These are phyloP conservation scores for Crepidodera aurea DNA, from an alignment of 2,888 invertebrate genomes.

Conservation along the genomic window DNA sequence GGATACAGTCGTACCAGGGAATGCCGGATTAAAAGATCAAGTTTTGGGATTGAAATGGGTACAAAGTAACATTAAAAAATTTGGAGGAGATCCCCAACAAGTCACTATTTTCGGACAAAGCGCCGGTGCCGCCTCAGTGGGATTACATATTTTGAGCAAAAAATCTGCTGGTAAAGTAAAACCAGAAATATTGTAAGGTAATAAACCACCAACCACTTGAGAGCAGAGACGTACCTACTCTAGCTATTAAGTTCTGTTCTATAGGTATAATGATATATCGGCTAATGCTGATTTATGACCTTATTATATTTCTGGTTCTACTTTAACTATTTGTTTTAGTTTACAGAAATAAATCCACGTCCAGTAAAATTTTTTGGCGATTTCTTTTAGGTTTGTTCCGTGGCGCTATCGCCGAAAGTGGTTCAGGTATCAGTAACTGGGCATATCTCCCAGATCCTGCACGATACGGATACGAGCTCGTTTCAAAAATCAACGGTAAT, in stretches of 20 bases:
- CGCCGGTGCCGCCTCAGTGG: constrained; percentile 43
- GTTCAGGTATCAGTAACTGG: constrained; percentile 34
- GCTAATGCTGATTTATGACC: no score
- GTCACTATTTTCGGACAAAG: constrained; percentile 45
- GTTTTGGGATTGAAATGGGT: constrained; percentile 43
- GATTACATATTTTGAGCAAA: constrained; percentile 39
- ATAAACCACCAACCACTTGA: no score
- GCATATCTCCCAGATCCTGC: constrained; percentile 27
- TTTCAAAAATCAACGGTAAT: constrained; percentile 25
- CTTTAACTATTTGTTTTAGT: no score
- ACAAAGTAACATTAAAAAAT: constrained; percentile 40
- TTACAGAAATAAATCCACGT: no score
- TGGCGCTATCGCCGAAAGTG: constrained; percentile 42
- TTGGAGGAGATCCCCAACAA: constrained; percentile 43
- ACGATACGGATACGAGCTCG: constrained; percentile 35
- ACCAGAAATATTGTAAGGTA: no score
- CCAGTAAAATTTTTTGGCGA: no score
- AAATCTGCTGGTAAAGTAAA: constrained; percentile 32
- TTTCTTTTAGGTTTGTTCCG: constrained; percentile 41
- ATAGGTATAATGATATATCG: no score
- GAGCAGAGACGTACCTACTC: no score
- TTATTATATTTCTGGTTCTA: no score
- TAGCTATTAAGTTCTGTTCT: no score
- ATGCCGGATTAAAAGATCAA: constrained; percentile 44
- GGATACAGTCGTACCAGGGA: constrained; percentile 41